Evolutionary conservation across 2,797 vertebrate genomes (phyloP).

Genomic region (Rhadinocentrus ornatus): DNA sequence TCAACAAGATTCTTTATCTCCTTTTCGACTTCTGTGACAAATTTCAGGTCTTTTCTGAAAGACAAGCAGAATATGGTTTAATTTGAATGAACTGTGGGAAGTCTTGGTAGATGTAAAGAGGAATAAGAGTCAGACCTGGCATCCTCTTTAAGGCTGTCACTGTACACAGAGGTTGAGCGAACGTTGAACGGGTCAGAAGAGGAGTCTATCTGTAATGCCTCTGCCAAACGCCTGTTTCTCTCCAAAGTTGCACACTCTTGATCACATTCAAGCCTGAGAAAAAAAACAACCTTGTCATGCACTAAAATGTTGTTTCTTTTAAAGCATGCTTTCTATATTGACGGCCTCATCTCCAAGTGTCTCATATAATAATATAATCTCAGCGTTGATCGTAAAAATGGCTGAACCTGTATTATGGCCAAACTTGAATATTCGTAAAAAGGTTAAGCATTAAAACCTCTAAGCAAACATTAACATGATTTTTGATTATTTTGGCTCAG

Average conservation of each 20-base stretch:
- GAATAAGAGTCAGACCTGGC: constrained; percentile 84
- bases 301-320: too few relatives aligned
- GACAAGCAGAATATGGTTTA: not conserved
- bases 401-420: too few relatives aligned
- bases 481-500: too few relatives aligned
- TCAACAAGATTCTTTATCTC: constrained; percentile 94
- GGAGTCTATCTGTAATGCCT: constrained; percentile 93
- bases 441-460: too few relatives aligned
- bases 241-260: constrained; percentile 93
- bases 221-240: constrained; percentile 93
- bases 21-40: constrained; percentile 95
- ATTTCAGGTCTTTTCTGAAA: constrained; percentile 95
- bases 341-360: too few relatives aligned
- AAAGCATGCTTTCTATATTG: too few relatives aligned
- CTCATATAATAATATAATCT: too few relatives aligned
- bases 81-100: not conserved
- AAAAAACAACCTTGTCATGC: not conserved
- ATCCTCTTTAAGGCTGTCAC: constrained; percentile 94
- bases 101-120: not conserved
- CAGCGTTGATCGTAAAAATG: too few relatives aligned
- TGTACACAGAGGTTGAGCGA: constrained; percentile 90
- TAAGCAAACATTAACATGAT: too few relatives aligned
- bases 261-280: constrained; percentile 91
- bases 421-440: too few relatives aligned
- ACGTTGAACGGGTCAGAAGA: constrained; percentile 92